Base-by-base conservation (phyloP, 2,888 invertebrate species). In the Plemyria rubiginata region DNA sequence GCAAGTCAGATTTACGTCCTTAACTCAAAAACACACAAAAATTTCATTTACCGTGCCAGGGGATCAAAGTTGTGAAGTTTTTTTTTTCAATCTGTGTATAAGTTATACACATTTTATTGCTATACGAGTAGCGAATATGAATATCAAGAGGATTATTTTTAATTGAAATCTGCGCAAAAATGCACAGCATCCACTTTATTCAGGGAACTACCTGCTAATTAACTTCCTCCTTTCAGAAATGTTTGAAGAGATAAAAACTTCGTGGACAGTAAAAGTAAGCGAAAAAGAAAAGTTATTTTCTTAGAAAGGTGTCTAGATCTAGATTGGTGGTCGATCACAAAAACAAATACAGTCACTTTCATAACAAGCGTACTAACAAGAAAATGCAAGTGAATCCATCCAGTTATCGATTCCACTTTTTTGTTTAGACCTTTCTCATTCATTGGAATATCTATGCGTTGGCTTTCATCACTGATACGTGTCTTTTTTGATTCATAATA, bases 361-460 rank as follows among this genome's bases (percentile, higher is more conserved):
- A 59, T 66, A 62, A 67, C 64, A 52, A 65, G 64, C 60, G 64
- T 69, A 60, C 60, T 63, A 52, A 13, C 28, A 58, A 67, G 57
- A 70, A 67, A 67, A 60, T 43, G 60, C 56, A 65, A 70, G 70
- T 65, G 62, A 60, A 49, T 48, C 12, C 16, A 48, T 64, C 66
- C 59, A 54, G 55, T 65, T 62, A 62, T 52, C 15, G 46, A n/a
- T 38, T 52, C 52, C 4, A 48, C 53, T 65, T 67, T n/a, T 65
- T 67, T 65, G 48, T 50, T 12, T 4, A 45, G 58, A 58, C 52
- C 55, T 68, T 62, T 62, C 51, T 46, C 55, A 49, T 48, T 45
- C 28, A 51, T 32, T 53, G 28, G 54, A 38, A 43, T 38, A 43
- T 13, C 36, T 50, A 38, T 8, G 32, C 32, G 8, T 32, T 9